These are phyloP conservation scores for Ciconia maguari DNA, from an alignment of 2,113 vertebrate genomes.

Conservation along the genomic window DNA sequence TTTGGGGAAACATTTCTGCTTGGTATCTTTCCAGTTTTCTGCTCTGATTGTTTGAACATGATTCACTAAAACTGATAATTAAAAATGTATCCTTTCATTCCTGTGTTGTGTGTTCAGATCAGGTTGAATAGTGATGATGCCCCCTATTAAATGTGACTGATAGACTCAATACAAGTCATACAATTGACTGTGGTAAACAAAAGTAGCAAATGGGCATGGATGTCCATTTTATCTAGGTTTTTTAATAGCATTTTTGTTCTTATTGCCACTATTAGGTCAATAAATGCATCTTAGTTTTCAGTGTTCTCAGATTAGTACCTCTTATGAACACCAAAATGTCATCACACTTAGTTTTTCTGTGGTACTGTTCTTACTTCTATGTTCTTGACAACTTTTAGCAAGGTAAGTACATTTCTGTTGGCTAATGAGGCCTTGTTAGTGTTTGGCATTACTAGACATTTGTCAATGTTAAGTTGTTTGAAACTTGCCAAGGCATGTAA, in stretches of 20 bases:
- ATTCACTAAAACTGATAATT: background rate
- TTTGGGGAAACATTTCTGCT: background rate
- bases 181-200: background rate
- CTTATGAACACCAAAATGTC: background rate
- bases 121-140: background rate
- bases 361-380: background rate
- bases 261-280: background rate
- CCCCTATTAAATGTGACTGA: background rate
- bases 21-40: background rate
- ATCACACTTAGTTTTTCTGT: background rate
- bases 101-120: background rate
- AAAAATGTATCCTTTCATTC: background rate
- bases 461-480: background rate
- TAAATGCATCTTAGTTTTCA: background rate
- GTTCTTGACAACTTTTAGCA: background rate
- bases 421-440: background rate
- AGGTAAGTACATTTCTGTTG: slow-evolving; percentile 34
- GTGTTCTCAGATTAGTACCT: background rate
- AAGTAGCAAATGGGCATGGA: background rate
- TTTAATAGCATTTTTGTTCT: background rate
- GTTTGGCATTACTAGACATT: background rate
- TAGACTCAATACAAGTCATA: background rate
- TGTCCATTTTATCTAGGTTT: background rate
- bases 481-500: background rate
- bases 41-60: background rate